phyloP scores from a whole-genome alignment of 2,888 invertebrate genomes.

The Dysmachus trigonus region DNA sequence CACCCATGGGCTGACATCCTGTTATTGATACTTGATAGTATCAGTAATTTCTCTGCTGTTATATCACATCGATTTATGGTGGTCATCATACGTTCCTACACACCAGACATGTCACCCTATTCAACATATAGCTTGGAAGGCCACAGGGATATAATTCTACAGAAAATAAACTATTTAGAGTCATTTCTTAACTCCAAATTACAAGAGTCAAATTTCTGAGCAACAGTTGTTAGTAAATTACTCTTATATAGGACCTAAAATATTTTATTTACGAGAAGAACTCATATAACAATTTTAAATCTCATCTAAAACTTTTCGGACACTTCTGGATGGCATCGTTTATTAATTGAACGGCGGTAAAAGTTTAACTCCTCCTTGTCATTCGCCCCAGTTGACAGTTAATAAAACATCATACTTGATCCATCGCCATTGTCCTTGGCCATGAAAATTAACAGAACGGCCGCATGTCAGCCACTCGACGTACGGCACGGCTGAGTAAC shows the following conservation, averaged over 20 bases:
- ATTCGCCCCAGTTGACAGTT: neutral
- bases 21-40: neutral
- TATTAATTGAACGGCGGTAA: neutral
- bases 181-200: neutral
- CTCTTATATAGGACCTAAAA: no score
- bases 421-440: neutral
- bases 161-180: neutral
- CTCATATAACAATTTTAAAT: neutral
- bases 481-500: neutral
- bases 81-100: neutral
- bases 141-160: neutral
- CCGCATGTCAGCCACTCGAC: neutral
- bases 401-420: neutral
- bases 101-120: neutral
- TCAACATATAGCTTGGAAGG: neutral
- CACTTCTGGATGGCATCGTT: neutral
- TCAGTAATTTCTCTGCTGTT: neutral
- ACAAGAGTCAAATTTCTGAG: neutral
- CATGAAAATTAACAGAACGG: neutral
- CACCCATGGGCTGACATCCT: neutral
- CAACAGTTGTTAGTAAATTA: neutral
- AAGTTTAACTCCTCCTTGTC: neutral
- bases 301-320: neutral
- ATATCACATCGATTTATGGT: neutral
- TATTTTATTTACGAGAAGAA: neutral